phyloP scores from a whole-genome alignment of 2,113 vertebrate species.

The human (Homo sapiens) region GRCh38 chr2:85796001-85796500 shows the following conservation, averaged over 20 bases:
- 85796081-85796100: background rate
- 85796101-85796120: rapidly evolving
- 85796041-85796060: background rate
- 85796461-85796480: background rate
- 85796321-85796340: background rate
- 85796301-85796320: background rate
- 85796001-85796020: background rate
- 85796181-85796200: background rate
- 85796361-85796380: background rate
- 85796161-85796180: background rate
- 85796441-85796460: background rate
- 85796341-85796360: too few relatives aligned
- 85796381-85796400: background rate
- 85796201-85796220: background rate
- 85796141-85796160: background rate
- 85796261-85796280: too few relatives aligned
- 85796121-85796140: background rate
- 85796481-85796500: background rate
- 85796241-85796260: background rate
- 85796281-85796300: background rate
- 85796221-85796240: background rate
- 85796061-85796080: background rate
- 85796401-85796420: background rate
- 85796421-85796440: background rate
- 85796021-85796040: background rate